Evolutionary conservation across 2,113 vertebrate species (phyloP).

Genomic region (Sinosuthora webbiana): DNA sequence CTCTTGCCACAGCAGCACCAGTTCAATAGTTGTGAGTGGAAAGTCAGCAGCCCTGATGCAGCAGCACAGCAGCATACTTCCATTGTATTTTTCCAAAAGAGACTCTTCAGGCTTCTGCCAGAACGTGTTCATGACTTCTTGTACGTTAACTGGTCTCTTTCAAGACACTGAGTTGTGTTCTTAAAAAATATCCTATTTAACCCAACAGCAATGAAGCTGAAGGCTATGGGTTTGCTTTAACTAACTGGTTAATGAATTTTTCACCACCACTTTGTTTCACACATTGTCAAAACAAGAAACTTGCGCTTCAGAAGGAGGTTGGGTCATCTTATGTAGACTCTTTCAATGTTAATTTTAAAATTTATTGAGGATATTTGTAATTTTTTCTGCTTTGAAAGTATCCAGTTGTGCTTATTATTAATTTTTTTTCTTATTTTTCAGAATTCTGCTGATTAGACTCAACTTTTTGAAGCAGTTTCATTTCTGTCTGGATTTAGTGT

Average conservation of each 20-base stretch:
- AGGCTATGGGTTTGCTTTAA: background rate
- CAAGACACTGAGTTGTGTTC: background rate
- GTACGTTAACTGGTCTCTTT: background rate
- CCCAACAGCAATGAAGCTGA: background rate
- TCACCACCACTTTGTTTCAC: background rate
- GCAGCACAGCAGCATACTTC: slow-evolving; percentile 35
- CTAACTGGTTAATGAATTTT: background rate
- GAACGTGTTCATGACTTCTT: slow-evolving; percentile 12
- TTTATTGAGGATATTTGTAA: background rate
- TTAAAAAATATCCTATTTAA: background rate
- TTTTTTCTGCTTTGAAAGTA: slow-evolving; percentile 16
- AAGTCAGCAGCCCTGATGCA: slow-evolving; percentile 36
- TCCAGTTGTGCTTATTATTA: background rate
- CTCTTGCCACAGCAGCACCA: slow-evolving; percentile 33
- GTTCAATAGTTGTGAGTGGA: slow-evolving; percentile 3
- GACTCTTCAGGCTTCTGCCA: background rate
- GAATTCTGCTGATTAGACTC: background rate
- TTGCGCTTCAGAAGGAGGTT: slow-evolving; percentile 39
- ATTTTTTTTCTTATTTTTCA: background rate
- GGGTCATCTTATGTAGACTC: slow-evolving; percentile 13
- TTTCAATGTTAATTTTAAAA: slow-evolving; percentile 1
- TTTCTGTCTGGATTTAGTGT: background rate
- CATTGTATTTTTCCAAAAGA: slow-evolving; percentile 37
- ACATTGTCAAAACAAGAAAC: slow-evolving; percentile 58
- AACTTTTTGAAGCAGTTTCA: background rate